phyloP scores from a whole-genome alignment of 2,113 vertebrate genomes.

The Dicentrarchus labrax region DNA sequence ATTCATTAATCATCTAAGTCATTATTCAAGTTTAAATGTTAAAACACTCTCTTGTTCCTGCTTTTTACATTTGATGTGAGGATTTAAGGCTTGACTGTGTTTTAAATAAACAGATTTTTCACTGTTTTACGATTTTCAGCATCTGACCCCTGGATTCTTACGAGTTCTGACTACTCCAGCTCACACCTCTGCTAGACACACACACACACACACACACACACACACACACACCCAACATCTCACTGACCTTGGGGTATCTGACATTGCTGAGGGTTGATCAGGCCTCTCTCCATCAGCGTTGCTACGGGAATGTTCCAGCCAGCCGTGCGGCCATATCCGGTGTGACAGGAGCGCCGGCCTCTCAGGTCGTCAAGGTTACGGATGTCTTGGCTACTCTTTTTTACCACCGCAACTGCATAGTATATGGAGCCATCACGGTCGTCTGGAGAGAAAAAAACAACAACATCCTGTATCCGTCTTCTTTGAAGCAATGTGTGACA shows the following conservation, averaged over 20 bases:
- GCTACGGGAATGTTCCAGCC: conserved; percentile 94
- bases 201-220: neutral
- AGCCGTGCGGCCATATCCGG: conserved; percentile 85
- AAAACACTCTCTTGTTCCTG: neutral
- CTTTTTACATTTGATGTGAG: neutral
- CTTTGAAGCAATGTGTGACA: neutral
- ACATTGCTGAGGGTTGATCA: conserved; percentile 87
- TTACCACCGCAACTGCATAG: conserved; percentile 91
- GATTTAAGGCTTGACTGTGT: neutral
- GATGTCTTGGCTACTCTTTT: conserved; percentile 80
- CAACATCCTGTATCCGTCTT: rapidly evolving
- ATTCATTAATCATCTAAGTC: neutral
- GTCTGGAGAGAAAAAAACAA: conserved; percentile 72
- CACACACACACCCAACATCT: neutral
- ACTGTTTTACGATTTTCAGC: neutral
- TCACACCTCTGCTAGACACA: conserved; percentile 6
- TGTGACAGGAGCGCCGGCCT: conserved; percentile 91
- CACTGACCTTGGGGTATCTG: conserved; percentile 88
- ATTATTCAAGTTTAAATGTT: neutral
- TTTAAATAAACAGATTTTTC: neutral
- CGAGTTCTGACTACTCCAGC: neutral
- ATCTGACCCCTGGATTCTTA: neutral
- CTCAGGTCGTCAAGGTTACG: conserved; percentile 88
- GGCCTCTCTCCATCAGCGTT: conserved; percentile 85
- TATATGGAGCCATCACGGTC: conserved; percentile 84